Evolutionary conservation across 2,888 invertebrate genomes (phyloP).

Genomic region (Mystacides longicornis): DNA sequence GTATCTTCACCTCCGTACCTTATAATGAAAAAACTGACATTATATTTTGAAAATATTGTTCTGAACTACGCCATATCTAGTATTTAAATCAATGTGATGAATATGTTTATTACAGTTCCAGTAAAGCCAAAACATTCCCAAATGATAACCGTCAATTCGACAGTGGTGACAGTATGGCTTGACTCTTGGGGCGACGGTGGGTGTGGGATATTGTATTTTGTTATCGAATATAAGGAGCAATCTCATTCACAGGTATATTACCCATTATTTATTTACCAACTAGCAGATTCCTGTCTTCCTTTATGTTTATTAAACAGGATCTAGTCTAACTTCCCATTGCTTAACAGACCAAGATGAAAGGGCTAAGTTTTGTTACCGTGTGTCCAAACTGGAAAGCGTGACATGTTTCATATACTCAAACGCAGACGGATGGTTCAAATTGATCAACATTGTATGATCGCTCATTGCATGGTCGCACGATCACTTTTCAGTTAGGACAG

Average conservation of each 20-base stretch:
- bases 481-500: too few relatives aligned
- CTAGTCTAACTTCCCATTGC: background rate
- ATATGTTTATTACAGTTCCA: slow-evolving; percentile 49
- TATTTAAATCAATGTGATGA: background rate
- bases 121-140: slow-evolving; percentile 73
- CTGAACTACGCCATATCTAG: background rate
- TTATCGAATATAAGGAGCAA: slow-evolving; percentile 68
- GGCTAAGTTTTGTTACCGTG: too few relatives aligned
- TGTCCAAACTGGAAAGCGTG: too few relatives aligned
- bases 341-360: too few relatives aligned
- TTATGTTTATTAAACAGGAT: background rate
- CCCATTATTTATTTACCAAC: too few relatives aligned
- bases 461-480: too few relatives aligned
- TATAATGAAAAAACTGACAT: too few relatives aligned
- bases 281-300: too few relatives aligned
- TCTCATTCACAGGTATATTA: slow-evolving; percentile 49
- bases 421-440: background rate
- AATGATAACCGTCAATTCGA: slow-evolving; percentile 77
- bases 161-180: slow-evolving; percentile 78
- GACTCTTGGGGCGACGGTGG: slow-evolving; percentile 87
- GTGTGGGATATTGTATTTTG: slow-evolving; percentile 79
- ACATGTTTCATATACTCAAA: background rate
- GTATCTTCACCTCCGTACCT: too few relatives aligned
- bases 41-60: too few relatives aligned
- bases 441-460: too few relatives aligned